Evolutionary conservation across 2,888 invertebrate genomes (phyloP), one percentile per base, ranked within the genome.

Genomic region (Rotaria socialis): DNA sequence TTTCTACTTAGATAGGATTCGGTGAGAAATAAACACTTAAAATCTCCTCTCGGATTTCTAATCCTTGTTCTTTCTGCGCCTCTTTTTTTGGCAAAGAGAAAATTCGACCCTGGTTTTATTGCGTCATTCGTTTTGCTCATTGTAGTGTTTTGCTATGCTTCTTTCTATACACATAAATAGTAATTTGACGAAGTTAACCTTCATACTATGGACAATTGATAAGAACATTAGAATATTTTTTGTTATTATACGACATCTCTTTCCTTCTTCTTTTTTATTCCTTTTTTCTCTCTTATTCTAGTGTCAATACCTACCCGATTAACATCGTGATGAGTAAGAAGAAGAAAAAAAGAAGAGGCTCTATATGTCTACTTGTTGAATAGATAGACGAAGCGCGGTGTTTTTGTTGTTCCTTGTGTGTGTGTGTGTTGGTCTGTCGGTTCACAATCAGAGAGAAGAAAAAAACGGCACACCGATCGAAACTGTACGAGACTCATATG

Each of bases 331-430:
- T 67, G 67, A 35, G 35, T 27, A 67, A 14, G 35, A 67, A 67
- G 27, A n/a, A n/a, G n/a, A n/a, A n/a, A n/a, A 67, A 67, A 67
- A 67, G 67, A 67, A 35, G 6, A 67, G 67, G n/a, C n/a, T 19
- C 14, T 67, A 35, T 67, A 35, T 67, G 35, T 35, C 67, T 67
- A 67, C 67, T 67, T 35, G 67, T 67, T 67, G 35, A 67, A 35
- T 67, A 67, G 67, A 67, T 67, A 67, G 67, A 67, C 19, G 35
- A 52, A 67, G 19, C 24, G 35, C 67, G 67, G 35, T 67, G 67
- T 67, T 67, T 67, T 67, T 67, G 67, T 67, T 67, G 67, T 67
- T 55, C n/a, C n/a, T n/a, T n/a, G n/a, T n/a, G n/a, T n/a, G 55
- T 55, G 4, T 19, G 1, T 55, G 19, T 35, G 35, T 35, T 35